A percentile compares a stretch with the other conserved stretches of the same genome.
phyloP scores from a whole-genome alignment of 2,797 vertebrate species.

The Bothrops alternatus region DNA sequence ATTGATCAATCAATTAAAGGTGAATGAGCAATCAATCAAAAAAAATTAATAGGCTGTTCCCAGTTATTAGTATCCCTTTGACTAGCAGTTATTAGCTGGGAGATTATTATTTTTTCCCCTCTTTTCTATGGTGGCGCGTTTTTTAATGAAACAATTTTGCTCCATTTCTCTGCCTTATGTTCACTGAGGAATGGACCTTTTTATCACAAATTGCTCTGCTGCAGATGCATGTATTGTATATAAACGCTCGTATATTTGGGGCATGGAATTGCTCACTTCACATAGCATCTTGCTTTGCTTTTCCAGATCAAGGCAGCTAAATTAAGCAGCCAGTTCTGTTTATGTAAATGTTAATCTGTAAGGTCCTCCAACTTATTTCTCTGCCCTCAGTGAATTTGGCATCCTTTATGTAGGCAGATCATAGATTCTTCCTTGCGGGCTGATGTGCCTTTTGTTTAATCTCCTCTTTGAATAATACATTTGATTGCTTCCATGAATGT shows the following conservation, averaged over 20 bases:
- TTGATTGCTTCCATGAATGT: slow-evolving; percentile 77
- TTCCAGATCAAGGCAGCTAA: slow-evolving; percentile 19
- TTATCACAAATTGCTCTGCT: slow-evolving; percentile 62
- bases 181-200: slow-evolving; percentile 34
- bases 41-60: not conserved
- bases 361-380: slow-evolving; percentile 13
- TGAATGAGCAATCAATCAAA: not conserved
- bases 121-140: not conserved
- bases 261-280: slow-evolving; percentile 27
- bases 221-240: not conserved
- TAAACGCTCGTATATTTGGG: slow-evolving; percentile 12
- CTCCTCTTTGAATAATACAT: slow-evolving; percentile 75
- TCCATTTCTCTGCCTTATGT: slow-evolving; percentile 24
- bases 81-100: slow-evolving; percentile 28
- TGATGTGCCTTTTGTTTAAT: slow-evolving; percentile 65
- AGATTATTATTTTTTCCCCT: not conserved
- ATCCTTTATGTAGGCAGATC: slow-evolving; percentile 57
- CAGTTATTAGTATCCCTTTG: slow-evolving; percentile 41
- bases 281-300: slow-evolving; percentile 43
- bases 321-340: slow-evolving; percentile 21
- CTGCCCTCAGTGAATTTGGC: slow-evolving; percentile 35
- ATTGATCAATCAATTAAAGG: not conserved
- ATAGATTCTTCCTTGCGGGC: slow-evolving; percentile 48
- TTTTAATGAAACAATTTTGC: slow-evolving; percentile 30
- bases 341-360: slow-evolving; percentile 9